Base-by-base conservation (phyloP, 2,113 vertebrate species). In the Eurystomus gularis region DNA sequence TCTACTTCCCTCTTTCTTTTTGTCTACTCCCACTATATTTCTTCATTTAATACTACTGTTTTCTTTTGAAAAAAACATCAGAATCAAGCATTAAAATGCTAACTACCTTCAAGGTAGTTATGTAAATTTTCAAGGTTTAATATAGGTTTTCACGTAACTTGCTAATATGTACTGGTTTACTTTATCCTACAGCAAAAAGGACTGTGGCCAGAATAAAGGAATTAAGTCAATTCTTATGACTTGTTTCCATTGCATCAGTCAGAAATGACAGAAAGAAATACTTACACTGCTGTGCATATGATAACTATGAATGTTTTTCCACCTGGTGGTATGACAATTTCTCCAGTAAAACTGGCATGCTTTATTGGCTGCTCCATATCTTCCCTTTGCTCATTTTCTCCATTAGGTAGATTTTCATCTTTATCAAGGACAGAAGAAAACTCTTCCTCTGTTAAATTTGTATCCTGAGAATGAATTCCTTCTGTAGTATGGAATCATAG, bases 281-380 rank as follows among this genome's bases (percentile, higher is more conserved):
- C 97, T 49, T 97, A 98, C 98, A 80, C 71, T 86, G 98, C 98
- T 51, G 97, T 96, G 72, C 99, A 99, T 11, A 66, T 37, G 10
- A 99, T 75, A 24, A 73, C 82, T 31, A 99, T 9, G 12, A 90
- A 97, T 39, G 96, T 79, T 88, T 94, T 98, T 65, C 95, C 97
- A 61, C 99, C 98, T 18, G 99, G 98, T 39, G 93, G 84, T 84
- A 99, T 98, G 48, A 97, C 90, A 57, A 94, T 80, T 70, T 90
- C 82, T 35, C 58, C 48, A 58, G 57, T 84, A 23, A 65, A 13
- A 37, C 1, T 21, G 3, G 55, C 2, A 3, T 57, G 86, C 9
- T 70, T 5, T 20, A 20, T 0, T 48, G 39, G n/a, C 28, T 93
- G 62, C 24, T 68, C 15, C n/a, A 33, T 4, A 51, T 62, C 10